Evolutionary conservation across 2,797 vertebrate species (phyloP).

Genomic region (Enteromius argenteus): DNA sequence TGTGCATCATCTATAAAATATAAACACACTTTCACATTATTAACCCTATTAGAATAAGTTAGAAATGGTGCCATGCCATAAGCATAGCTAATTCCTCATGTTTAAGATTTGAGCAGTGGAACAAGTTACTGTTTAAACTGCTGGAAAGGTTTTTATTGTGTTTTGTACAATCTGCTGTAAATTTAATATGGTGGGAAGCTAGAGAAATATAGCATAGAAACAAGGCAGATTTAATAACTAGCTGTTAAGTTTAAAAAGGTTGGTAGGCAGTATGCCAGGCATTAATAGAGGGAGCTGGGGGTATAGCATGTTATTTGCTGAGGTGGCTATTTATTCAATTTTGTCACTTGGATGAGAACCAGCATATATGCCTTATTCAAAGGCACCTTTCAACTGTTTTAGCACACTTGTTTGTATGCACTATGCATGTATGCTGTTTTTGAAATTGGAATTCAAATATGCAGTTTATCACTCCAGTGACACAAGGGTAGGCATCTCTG

Average conservation of each 20-base stretch:
- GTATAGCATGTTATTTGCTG: constrained; percentile 55
- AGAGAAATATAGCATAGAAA: constrained; percentile 47
- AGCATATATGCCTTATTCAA: constrained; percentile 52
- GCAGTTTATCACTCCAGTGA: not conserved
- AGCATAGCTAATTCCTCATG: constrained; percentile 29
- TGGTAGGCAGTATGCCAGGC: constrained; percentile 69
- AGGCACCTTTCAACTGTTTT: constrained; percentile 55
- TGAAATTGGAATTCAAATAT: not conserved
- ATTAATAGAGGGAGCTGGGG: constrained; percentile 71
- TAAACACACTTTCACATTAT: constrained; percentile 2
- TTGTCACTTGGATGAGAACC: constrained; percentile 50
- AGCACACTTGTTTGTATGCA: not conserved
- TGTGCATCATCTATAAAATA: constrained; percentile 11
- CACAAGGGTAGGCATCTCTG: not conserved
- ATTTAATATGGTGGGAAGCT: constrained; percentile 20
- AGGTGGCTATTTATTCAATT: constrained; percentile 54
- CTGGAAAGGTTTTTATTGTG: not conserved
- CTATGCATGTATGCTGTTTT: not conserved
- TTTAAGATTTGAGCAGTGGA: not conserved
- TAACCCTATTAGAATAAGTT: constrained; percentile 18
- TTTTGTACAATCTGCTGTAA: constrained; percentile 13
- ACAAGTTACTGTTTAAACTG: not conserved
- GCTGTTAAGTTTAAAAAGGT: constrained; percentile 66
- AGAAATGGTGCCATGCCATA: not conserved
- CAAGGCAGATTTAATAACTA: constrained; percentile 65